Evolutionary conservation across 2,888 invertebrate species (phyloP).

Genomic region (Cheilosia impressa): DNA sequence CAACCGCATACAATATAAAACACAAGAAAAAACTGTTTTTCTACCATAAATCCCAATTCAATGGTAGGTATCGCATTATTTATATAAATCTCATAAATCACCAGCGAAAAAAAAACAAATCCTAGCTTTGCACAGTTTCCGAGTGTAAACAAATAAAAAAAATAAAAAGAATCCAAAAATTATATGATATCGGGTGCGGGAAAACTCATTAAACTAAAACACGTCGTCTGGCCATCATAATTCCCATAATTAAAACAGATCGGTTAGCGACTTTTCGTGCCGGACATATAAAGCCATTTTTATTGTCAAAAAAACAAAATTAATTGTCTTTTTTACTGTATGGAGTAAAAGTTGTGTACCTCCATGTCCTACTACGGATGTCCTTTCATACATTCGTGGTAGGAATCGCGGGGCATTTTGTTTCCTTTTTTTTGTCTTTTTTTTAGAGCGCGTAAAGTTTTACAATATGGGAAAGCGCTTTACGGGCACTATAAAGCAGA

Average conservation of each 20-base stretch:
- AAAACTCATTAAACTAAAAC: constrained; percentile 75
- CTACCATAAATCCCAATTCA: constrained; percentile 50
- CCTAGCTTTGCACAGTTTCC: constrained; percentile 36
- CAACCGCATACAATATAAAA: not conserved
- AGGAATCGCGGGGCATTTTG: constrained; percentile 18
- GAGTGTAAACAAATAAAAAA: constrained; percentile 49
- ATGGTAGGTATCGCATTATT: constrained; percentile 33
- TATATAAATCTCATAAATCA: constrained; percentile 51
- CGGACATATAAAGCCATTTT: constrained; percentile 75
- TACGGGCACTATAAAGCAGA: constrained; percentile 48
- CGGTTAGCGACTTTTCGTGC: constrained; percentile 75
- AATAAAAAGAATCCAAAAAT: not conserved
- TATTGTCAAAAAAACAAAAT: constrained; percentile 73
- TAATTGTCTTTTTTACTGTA: constrained; percentile 63
- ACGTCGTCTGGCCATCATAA: constrained; percentile 74
- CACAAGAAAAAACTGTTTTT: constrained; percentile 40
- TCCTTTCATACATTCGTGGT: constrained; percentile 29
- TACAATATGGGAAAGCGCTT: constrained; percentile 59
- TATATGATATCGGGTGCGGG: constrained; percentile 64
- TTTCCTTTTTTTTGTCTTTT: constrained; percentile 20
- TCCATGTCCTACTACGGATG: not conserved
- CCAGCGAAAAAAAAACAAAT: constrained; percentile 27
- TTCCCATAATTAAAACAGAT: constrained; percentile 75
- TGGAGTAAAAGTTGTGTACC: constrained; percentile 28
- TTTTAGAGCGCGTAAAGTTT: constrained; percentile 32